Base-by-base conservation (phyloP, 2,888 invertebrate species). In the Catocala fraxini region DNA sequence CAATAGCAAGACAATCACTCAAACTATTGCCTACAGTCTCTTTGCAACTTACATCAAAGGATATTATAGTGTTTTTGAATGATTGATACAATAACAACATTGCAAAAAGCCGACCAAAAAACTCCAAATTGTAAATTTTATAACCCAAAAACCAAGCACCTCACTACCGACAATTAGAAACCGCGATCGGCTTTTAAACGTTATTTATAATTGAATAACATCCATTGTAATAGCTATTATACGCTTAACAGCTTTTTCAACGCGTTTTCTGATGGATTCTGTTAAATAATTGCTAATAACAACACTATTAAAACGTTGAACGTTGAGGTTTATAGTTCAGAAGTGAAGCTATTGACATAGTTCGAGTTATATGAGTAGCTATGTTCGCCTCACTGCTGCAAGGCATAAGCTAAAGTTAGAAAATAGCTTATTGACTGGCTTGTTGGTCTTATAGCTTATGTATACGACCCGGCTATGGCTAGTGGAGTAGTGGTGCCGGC, bases 141-240 rank as follows among this genome's bases (percentile, higher is more conserved):
- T 13, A 2, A 46, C 12, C 25, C 5, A 3, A 33, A n/a, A 48
- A 34, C n/a, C 48, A 42, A 51, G 51, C 34, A 34, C 13, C n/a
- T 46, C 12, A 12, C 43, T 47, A 46, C 35, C 39, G 43, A 43
- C 45, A 4, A 53, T 54, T 12, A 63, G 49, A 51, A 35, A 12
- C 46, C n/a, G 51, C 11, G 9, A 62, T 65, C 5, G 35, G 10
- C n/a, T 5, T 60, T 57, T 55, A 60, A 68, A 63, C 6, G 61
- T 59, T 64, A 12, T 61, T 60, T 11, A 56, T 65, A 67, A 66
- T 68, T 63, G 47, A 68, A 68, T 56, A 59, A 34, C 56, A 65
- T 15, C 52, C 45, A 65, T 63, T 60, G 53, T 51, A 59, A 12
- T 49, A 51, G 45, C 59, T 25, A 55, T 54, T 60, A 43, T 59